Percentiles rank a stretch among this genome's conserved stretches.
Evolutionary conservation across 2,888 invertebrate species (phyloP).

Genomic region (Eilema sororculum): DNA sequence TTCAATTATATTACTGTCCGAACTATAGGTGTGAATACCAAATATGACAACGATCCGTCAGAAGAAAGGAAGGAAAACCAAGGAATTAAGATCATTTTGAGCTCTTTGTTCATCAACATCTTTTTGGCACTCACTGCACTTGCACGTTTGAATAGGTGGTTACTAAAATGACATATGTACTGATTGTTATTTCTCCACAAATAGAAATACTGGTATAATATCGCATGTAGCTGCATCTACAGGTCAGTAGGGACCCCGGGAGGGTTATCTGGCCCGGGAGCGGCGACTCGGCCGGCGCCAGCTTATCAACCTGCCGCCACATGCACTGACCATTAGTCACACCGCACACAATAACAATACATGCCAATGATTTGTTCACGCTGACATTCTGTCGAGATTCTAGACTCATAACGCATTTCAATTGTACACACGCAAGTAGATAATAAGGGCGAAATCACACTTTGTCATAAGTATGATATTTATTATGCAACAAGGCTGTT

Average conservation of each 20-base stretch:
- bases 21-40: too few species aligned
- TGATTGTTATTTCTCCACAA: not conserved
- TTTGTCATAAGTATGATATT: too few species aligned
- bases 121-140: too few species aligned
- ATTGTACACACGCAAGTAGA: not conserved
- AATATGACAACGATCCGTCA: too few species aligned
- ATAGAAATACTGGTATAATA: not conserved
- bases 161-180: not conserved
- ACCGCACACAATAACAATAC: conserved; percentile 37
- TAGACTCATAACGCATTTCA: not conserved
- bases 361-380: conserved; percentile 30
- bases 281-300: conserved; percentile 63
- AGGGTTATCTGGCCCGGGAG: conserved; percentile 52
- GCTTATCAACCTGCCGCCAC: conserved; percentile 66
- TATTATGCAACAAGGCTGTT: too few species aligned
- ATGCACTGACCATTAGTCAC: conserved; percentile 69
- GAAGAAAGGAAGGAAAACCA: too few species aligned
- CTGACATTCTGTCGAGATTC: conserved; percentile 31
- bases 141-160: too few species aligned
- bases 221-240: conserved; percentile 19
- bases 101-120: too few species aligned
- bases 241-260: conserved; percentile 48
- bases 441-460: not conserved
- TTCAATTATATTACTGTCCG: too few species aligned
- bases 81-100: too few species aligned